Base-by-base conservation (phyloP, 1,140 invertebrate species). In the Cotesia vestalis region DNA sequence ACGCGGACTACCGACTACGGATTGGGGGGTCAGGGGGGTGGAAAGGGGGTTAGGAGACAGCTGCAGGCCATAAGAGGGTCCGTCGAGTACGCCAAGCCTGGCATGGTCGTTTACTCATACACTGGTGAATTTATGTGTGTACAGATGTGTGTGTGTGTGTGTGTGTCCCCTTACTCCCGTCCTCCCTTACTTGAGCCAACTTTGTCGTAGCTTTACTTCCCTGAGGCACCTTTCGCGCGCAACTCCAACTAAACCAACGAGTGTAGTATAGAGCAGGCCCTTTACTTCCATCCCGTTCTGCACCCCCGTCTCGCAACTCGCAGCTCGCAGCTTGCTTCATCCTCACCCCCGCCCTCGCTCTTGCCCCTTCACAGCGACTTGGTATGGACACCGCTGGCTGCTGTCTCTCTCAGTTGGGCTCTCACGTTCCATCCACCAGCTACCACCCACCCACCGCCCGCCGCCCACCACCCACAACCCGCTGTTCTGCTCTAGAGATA, bases 61-160 rank as follows among this genome's bases (percentile, higher is more conserved):
- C 81, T 82, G 81, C 81, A 82, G 81, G 81, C 80, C 81, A 82
- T 81, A 75, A 72, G 76, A 77, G 76, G 76, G 76, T 77, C 76
- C 74, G 76, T 55, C 68, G 68, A 64, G 46, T 46, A 46, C 40
- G 40, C 6, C 71, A 61, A 57, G 68, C 34, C 61, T 72, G 70
- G 68, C 34, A 52, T 72, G 70, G 68, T 72, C 76, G 74, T 77
- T 77, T 77, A 74, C 75, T 72, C 62, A 73, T 69, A 9, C 17
- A 20, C 53, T 66, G 27, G 27, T 27, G 27, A 27, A 27, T 27
- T 27, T 27, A 27, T 27, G 27, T 27, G 27, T 27, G 27, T 27
- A 27, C 2, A 27, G 2, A 27, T 27, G 27, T 27, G 27, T 27
- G 46, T 69, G 52, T 46, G 62, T 66, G 53, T 67, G 52, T 69